phyloP scores from a whole-genome alignment of 2,113 vertebrate genomes.

The Pantherophis guttatus region DNA sequence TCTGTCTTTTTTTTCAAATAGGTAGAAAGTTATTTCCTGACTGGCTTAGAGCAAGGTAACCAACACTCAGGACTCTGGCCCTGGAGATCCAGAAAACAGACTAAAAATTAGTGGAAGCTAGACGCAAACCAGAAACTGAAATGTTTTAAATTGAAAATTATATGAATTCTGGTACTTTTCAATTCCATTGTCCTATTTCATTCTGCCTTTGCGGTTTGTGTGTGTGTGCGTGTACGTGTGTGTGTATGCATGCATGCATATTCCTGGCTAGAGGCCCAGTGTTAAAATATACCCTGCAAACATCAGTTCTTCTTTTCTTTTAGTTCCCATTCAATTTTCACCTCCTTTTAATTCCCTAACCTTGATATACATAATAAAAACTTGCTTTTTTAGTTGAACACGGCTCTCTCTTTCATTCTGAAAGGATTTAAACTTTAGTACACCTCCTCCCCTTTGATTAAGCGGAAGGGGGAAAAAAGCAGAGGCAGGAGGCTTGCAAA shows the following conservation, averaged over 20 bases:
- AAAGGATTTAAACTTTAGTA: not conserved
- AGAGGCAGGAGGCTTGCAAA: not conserved
- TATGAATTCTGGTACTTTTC: not conserved
- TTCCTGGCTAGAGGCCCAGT: not conserved
- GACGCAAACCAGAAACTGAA: not conserved
- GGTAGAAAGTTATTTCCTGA: not conserved
- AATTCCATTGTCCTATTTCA: not conserved
- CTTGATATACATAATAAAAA: not conserved
- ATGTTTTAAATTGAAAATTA: not conserved
- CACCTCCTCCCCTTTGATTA: not conserved
- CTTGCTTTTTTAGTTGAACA: not conserved
- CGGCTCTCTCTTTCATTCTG: not conserved
- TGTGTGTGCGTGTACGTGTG: not conserved
- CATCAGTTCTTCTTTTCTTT: not conserved
- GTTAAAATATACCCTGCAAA: not conserved
- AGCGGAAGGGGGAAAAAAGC: not conserved
- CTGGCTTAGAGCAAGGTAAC: not conserved
- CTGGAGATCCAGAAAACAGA: not conserved
- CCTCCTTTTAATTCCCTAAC: not conserved
- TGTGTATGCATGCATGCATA: not conserved
- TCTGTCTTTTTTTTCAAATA: not conserved
- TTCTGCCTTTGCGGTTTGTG: not conserved
- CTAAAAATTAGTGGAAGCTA: not conserved
- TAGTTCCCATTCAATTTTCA: not conserved
- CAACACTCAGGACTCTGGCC: not conserved